Percentiles rank a stretch among this genome's conserved stretches.
These are phyloP conservation scores for Siniperca knerii DNA, from an alignment of 2,113 vertebrate genomes.

Conservation along the genomic window DNA sequence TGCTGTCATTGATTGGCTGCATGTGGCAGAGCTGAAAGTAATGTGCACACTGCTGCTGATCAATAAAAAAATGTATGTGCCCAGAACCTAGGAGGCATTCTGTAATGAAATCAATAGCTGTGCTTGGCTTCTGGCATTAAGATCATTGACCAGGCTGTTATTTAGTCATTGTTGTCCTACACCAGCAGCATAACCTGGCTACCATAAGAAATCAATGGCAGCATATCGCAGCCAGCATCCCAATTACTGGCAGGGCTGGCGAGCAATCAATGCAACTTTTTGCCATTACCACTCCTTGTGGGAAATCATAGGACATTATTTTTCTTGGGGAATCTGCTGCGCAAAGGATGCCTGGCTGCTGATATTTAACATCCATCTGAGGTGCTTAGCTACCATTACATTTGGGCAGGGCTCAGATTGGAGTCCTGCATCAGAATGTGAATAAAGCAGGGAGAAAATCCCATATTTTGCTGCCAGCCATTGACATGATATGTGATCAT, in stretches of 20 bases:
- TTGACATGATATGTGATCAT: conserved; percentile 30
- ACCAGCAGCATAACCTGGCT: conserved; percentile 75
- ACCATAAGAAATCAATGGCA: conserved; percentile 82
- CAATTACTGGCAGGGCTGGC: conserved; percentile 81
- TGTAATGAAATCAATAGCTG: conserved; percentile 85
- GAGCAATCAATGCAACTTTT: conserved; percentile 80
- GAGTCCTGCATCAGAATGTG: not conserved
- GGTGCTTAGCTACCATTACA: conserved; percentile 13
- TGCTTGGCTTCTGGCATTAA: conserved; percentile 82
- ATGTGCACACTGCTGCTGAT: conserved; percentile 75
- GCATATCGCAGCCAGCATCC: conserved; percentile 77
- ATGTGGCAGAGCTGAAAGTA: conserved; percentile 77
- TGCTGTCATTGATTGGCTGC: conserved; percentile 67
- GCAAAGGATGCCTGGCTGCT: conserved; percentile 26
- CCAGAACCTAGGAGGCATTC: conserved; percentile 81
- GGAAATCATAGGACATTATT: conserved; percentile 80
- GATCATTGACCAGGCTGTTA: conserved; percentile 82
- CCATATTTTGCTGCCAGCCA: conserved; percentile 1
- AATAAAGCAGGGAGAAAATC: conserved; percentile 6
- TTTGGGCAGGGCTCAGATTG: conserved; percentile 1
- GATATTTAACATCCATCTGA: conserved; percentile 43
- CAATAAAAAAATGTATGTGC: conserved; percentile 84
- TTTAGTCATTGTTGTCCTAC: conserved; percentile 83
- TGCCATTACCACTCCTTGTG: conserved; percentile 78
- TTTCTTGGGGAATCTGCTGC: conserved; percentile 39